These are phyloP conservation scores for Philypnodon macrostomus DNA, from an alignment of 2,797 vertebrate species.

Conservation along the genomic window DNA sequence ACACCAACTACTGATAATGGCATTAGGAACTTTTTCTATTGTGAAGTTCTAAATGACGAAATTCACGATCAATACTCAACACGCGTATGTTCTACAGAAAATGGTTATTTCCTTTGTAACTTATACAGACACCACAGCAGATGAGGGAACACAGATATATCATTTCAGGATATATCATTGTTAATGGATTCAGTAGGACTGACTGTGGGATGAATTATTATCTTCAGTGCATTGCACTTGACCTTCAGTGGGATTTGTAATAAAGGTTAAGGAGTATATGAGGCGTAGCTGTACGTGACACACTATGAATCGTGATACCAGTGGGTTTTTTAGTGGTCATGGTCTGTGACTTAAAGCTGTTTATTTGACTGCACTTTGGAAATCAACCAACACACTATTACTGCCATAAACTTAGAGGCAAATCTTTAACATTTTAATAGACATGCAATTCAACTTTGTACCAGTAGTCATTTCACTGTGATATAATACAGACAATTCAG, in stretches of 20 bases:
- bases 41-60: too few species aligned
- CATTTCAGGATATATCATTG: conserved; percentile 17
- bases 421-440: not conserved
- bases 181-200: conserved; percentile 28
- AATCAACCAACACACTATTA: not conserved
- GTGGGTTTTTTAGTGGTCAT: not conserved
- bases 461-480: not conserved
- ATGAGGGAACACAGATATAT: conserved; percentile 1
- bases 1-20: too few species aligned
- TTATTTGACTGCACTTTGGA: not conserved
- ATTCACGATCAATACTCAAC: too few species aligned
- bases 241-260: conserved; percentile 42
- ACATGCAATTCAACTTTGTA: not conserved
- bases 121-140: conserved; percentile 9
- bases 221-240: conserved; percentile 33
- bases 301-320: conserved; percentile 3
- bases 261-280: conserved; percentile 23
- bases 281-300: not conserved
- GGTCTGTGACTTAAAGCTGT: not conserved
- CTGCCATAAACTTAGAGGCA: not conserved
- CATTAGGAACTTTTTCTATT: too few species aligned
- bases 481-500: not conserved
- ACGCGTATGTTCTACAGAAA: too few species aligned
- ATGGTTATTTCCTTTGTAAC: too few species aligned
- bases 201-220: conserved; percentile 30